These are phyloP conservation scores for Synanthedon myopaeformis DNA, from an alignment of 2,888 invertebrate genomes.

Conservation along the genomic window DNA sequence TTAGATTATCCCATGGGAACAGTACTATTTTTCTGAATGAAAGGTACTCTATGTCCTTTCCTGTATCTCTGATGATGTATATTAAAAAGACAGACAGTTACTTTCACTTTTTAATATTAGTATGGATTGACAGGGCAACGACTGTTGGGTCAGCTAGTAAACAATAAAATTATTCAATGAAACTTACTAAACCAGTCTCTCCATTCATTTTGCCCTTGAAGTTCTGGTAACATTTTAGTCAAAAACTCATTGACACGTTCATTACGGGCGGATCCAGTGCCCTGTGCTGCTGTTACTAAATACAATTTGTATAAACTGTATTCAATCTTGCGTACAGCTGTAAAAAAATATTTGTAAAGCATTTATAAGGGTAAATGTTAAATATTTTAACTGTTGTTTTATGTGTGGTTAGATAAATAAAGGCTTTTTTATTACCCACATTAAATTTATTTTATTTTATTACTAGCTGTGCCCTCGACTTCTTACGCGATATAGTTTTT, in stretches of 20 bases:
- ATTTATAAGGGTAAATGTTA: background rate
- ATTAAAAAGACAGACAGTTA: too few species aligned
- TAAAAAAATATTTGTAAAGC: slow-evolving; percentile 11
- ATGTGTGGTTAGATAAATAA: background rate
- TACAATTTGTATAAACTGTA: slow-evolving; percentile 90
- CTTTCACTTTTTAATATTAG: too few species aligned
- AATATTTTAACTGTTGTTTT: background rate
- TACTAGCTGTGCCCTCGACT: too few species aligned
- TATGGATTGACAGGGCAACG: background rate
- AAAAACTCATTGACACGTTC: slow-evolving; percentile 94
- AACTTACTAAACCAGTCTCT: slow-evolving; percentile 97
- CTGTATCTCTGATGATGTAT: too few species aligned
- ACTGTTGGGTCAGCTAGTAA: too few species aligned
- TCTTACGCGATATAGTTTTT: too few species aligned
- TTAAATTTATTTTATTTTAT: too few species aligned
- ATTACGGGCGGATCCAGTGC: slow-evolving; percentile 77
- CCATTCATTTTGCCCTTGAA: slow-evolving; percentile 93
- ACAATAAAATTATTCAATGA: background rate
- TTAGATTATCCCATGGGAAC: too few species aligned
- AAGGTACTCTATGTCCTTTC: too few species aligned
- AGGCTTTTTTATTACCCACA: background rate
- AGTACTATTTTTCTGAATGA: too few species aligned
- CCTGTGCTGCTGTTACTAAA: slow-evolving; percentile 82
- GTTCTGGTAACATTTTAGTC: slow-evolving; percentile 84
- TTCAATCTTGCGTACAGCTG: slow-evolving; percentile 85